Evolutionary conservation across 2,113 vertebrate species (phyloP).

Genomic region (Phylloscopus trochilus): DNA sequence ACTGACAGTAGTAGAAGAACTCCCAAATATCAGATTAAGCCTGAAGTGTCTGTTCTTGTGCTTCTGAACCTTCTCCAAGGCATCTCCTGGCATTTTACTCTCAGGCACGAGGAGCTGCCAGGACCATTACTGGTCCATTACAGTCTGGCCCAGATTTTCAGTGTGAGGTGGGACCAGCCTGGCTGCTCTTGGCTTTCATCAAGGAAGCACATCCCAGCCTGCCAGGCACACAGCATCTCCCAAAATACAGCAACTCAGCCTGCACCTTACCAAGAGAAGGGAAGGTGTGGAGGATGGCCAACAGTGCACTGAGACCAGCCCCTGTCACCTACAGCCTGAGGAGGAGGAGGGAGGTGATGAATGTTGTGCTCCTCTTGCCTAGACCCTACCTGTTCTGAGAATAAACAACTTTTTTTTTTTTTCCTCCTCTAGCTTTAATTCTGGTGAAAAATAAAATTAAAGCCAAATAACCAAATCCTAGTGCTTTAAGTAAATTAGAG

Average conservation of each 20-base stretch:
- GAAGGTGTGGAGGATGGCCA: neutral
- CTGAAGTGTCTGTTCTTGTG: neutral
- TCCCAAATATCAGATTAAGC: neutral
- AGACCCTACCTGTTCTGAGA: neutral
- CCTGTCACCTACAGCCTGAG: neutral
- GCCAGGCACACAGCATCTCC: neutral
- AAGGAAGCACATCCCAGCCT: neutral
- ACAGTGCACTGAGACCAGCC: neutral
- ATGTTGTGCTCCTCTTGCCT: neutral
- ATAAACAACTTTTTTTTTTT: neutral
- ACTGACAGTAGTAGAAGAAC: neutral
- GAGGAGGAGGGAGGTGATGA: neutral
- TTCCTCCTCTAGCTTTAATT: neutral
- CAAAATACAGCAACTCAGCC: neutral
- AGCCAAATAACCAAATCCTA: constrained; percentile 16
- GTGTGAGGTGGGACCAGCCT: neutral
- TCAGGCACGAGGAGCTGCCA: neutral
- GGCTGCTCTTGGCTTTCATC: neutral
- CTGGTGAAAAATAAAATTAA: constrained; percentile 10
- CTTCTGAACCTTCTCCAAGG: neutral
- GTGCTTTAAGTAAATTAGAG: constrained; percentile 1
- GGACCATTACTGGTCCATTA: neutral
- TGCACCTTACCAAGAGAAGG: neutral
- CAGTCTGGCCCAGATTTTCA: neutral
- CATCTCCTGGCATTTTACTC: neutral